Base-by-base conservation (phyloP, 37 sponge, comb jelly and placozoan genomes). In the Hexactinellida sp. region DNA sequence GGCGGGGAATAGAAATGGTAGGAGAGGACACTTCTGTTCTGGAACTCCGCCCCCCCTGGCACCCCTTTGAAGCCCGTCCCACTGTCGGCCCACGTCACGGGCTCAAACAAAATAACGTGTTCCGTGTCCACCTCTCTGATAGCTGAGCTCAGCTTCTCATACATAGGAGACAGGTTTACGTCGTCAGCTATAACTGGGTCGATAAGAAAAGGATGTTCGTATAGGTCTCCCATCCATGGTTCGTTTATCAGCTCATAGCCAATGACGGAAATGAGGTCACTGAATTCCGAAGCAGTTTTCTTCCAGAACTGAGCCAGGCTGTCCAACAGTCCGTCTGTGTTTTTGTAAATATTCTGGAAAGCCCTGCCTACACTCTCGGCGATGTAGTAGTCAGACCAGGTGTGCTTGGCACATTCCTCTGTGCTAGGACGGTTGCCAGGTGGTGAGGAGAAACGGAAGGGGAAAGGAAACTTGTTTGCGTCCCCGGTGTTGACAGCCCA, bases 221-320 rank as follows among this genome's bases (percentile, higher is more conserved):
- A 95, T 1, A 93, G 63, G 51, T 95, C 87, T 63, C 94, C 94
- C 90, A 93, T 91, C 93, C 93, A 93, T 10, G 96, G 96, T 54
- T 95, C 96, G 86, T 95, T 95, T 1, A 95, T 91, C 84, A 95
- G 86, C 82, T 95, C 96, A 90, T 95, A 95, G 21, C 96, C 96
- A 13, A 95, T 55, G 54, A 95, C 83, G 38, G 85, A 88, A 0
- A 63, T 55, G 63, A 86, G 87, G 36, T 89, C 89, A 21, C 83
- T 85, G 90, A 95, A 95, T 37, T 87, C 86, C 0, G 85, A 36
- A 34, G 96, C 96, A 24, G 91, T 90, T 39, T 86, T 89, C 37
- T 76, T 88, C 96, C 96, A 95, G 87, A 90, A 93, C 23, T 38
- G 82, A 1, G 90, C 90, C 84, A 88, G 55, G 37, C 89, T 91